Percentiles rank a stretch among this genome's conserved stretches.
Conservation (phyloP, 2,797 vertebrate species). For the Spizella passerina region DNA sequence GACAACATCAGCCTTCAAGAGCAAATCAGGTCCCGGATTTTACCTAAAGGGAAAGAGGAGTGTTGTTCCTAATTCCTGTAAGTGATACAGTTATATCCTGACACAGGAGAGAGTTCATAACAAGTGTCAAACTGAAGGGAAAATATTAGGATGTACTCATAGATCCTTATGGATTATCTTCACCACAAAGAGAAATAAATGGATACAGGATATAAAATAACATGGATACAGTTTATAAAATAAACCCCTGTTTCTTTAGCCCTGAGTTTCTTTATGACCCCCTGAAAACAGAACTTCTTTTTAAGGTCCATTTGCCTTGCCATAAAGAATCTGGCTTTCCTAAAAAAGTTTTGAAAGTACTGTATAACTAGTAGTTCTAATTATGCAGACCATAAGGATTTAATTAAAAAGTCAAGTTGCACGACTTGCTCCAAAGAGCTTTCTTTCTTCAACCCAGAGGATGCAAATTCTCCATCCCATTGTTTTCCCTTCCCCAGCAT, state of each 20-base stretch:
- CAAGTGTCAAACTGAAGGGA: neutral
- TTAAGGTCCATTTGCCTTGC: neutral
- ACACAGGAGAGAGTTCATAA: neutral
- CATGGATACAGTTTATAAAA: neutral
- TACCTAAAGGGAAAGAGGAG: neutral
- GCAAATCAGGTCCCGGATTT: neutral
- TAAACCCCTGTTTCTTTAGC: neutral
- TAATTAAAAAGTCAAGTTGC: neutral
- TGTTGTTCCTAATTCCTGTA: neutral
- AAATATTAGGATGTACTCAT: neutral
- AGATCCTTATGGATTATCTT: neutral
- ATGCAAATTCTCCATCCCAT: slow-evolving; percentile 1
- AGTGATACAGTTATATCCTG: neutral
- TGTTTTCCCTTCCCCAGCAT: neutral
- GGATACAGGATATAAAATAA: neutral
- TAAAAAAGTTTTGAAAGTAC: neutral
- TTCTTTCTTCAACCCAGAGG: neutral
- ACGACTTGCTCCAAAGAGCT: neutral
- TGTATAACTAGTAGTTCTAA: neutral
- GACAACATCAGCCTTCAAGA: neutral
- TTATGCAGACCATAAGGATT: neutral
- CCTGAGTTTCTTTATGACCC: neutral
- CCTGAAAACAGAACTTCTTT: neutral
- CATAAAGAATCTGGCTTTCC: neutral
- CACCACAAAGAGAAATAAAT: neutral